Evolutionary conservation across 2,797 vertebrate species (phyloP).

Genomic region (Kryptopterus vitreolus): DNA sequence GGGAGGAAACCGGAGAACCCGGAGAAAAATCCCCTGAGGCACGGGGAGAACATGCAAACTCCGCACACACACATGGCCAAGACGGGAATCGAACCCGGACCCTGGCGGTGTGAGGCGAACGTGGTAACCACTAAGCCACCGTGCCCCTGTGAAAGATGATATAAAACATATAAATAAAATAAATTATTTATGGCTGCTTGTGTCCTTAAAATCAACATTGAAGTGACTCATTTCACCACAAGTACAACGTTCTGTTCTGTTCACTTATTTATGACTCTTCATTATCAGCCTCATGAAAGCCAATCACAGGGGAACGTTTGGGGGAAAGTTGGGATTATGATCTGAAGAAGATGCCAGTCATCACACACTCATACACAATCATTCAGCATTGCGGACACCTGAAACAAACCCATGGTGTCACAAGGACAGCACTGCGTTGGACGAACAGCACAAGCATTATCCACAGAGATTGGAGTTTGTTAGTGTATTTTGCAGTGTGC

Average conservation of each 20-base stretch:
- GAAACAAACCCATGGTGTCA: background rate
- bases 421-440: background rate
- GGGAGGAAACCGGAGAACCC: too few species aligned
- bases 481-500: background rate
- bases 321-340: background rate
- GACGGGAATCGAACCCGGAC: too few species aligned
- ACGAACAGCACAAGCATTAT: background rate
- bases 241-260: background rate
- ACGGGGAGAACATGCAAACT: too few species aligned
- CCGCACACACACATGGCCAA: too few species aligned
- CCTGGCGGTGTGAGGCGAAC: too few species aligned
- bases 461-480: background rate
- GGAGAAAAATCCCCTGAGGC: too few species aligned
- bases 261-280: background rate
- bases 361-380: background rate
- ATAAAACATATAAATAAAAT: background rate
- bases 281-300: too few species aligned
- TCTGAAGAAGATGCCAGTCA: background rate
- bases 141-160: background rate
- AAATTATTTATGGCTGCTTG: background rate
- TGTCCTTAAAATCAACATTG: background rate
- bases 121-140: too few species aligned
- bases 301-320: too few species aligned
- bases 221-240: background rate
- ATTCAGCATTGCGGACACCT: background rate